Evolutionary conservation across 2,888 invertebrate genomes (phyloP), one percentile per base, ranked within the genome.

Genomic region (Sussaba pulchella): DNA sequence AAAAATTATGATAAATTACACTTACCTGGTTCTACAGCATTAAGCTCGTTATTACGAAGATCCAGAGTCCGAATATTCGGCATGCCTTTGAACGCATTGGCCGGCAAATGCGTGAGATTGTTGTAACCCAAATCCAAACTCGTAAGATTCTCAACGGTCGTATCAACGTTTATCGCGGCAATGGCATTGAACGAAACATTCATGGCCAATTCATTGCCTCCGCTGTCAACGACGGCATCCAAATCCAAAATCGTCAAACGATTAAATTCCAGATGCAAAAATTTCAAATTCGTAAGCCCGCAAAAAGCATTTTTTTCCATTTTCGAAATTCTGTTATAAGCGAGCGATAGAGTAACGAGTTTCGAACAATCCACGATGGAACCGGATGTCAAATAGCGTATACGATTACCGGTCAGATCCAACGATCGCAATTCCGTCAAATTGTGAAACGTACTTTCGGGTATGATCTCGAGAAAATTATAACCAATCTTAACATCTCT

Each of bases 121-220:
- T 98, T 98, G 91, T 96, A 96, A 79, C 97, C 96, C 86, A 98
- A 93, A 92, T 98, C 97, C 85, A 98, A 93, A 88, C 96, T 96
- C 88, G 97, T 97, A 82, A 98, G 92, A 88, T 95, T 95, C 90
- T 95, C 95, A 57, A 93, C 93, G 2, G 83, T 69, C 0, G 81
- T 83, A 14, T 85, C 87, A 2, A 87, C 83, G 78, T 96, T 95
- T 83, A 98, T 91, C 52, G 94, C 92, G 5, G 94, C 93, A 39
- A 98, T 94, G 79, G 94, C 94, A 89, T 98, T 98, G 90, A 95
- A 95, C 8, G 97, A 97, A 50, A 97, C 93, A 89, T 98, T 97
- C 67, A 98, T 93, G 8, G 95, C 94, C 85, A 98, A 93, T 82
- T 95, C 94, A 4, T 94, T 92, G 82, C 94, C 90, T 2, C 92